These are phyloP conservation scores for Babyrousa celebensis DNA, from an alignment of 2,797 vertebrate species.

Conservation along the genomic window DNA sequence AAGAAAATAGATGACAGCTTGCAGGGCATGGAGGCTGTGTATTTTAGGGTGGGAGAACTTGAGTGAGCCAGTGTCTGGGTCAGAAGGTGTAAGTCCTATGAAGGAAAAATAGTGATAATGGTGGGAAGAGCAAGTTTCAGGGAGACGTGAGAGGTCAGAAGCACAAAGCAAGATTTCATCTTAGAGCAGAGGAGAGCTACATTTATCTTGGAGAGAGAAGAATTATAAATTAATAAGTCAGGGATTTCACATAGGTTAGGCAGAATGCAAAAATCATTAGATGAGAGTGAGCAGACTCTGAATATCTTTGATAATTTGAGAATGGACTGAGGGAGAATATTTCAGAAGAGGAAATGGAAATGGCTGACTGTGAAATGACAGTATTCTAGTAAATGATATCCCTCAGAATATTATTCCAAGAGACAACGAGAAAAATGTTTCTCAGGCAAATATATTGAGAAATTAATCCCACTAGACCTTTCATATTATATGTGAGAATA, in stretches of 20 bases:
- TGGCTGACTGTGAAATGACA: conserved; percentile 49
- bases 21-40: neutral
- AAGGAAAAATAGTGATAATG: neutral
- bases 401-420: conserved; percentile 61
- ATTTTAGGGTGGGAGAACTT: conserved; percentile 7
- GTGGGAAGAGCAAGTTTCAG: neutral
- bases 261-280: neutral
- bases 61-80: neutral
- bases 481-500: conserved; percentile 67
- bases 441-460: conserved; percentile 12
- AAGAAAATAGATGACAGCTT: neutral
- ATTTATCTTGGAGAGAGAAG: neutral
- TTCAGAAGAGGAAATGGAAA: conserved; percentile 66
- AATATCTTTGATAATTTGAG: neutral
- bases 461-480: conserved; percentile 62
- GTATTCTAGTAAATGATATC: conserved; percentile 56
- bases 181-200: neutral
- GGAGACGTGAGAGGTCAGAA: neutral
- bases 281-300: neutral
- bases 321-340: neutral
- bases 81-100: neutral
- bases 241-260: neutral
- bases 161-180: neutral
- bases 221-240: neutral
- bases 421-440: conserved; percentile 72